Evolutionary conservation across 2,113 vertebrate genomes (phyloP).

Genomic region (Nothoprocta perdicaria): DNA sequence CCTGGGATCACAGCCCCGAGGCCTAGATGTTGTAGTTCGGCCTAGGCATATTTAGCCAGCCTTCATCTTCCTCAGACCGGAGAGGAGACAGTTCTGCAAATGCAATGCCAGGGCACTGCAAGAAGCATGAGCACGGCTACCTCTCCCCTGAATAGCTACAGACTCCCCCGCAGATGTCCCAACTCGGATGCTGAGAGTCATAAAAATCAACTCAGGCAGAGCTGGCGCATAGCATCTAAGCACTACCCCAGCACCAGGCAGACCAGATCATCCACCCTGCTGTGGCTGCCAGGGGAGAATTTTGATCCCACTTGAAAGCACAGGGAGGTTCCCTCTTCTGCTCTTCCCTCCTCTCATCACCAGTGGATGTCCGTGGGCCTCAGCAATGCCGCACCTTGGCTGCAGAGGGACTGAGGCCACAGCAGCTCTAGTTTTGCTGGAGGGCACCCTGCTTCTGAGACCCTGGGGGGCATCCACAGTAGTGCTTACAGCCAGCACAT

Average conservation of each 20-base stretch:
- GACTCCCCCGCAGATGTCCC: neutral
- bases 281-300: neutral
- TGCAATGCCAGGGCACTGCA: rapidly evolving
- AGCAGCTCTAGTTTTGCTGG: neutral
- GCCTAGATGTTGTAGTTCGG: neutral
- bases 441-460: neutral
- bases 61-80: neutral
- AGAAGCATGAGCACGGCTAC: neutral
- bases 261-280: neutral
- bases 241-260: neutral
- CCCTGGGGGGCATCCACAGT: neutral
- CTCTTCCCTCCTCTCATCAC: neutral
- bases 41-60: neutral
- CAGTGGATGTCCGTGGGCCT: rapidly evolving
- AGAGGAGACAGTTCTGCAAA: neutral
- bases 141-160: neutral
- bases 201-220: neutral
- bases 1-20: neutral
- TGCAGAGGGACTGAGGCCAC: neutral
- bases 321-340: neutral
- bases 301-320: neutral
- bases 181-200: neutral
- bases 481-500: rapidly evolving
- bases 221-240: neutral
- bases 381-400: neutral